A percentile compares a stretch with the other conserved stretches of the same genome.
Conservation (phyloP, 1,140 invertebrate genomes). For the Pissodes strobi region DNA sequence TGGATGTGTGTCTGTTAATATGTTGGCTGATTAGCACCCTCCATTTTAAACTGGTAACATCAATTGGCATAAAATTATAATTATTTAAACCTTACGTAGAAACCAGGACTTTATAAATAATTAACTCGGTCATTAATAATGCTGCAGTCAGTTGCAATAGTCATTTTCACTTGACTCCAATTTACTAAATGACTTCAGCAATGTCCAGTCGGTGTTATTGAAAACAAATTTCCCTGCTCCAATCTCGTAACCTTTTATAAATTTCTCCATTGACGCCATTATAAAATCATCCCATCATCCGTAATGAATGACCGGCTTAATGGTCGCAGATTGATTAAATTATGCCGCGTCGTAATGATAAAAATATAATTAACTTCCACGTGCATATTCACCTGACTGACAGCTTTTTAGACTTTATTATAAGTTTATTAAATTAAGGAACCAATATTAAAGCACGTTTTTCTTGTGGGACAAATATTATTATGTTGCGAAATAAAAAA, state of each 20-base stretch:
- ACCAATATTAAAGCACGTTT: not conserved
- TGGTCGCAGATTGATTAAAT: conserved; percentile 15
- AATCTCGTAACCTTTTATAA: not conserved
- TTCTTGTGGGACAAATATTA: not conserved
- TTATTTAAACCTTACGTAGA: no score
- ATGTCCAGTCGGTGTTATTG: conserved; percentile 2
- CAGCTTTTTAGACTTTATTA: not conserved
- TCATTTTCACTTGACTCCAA: not conserved
- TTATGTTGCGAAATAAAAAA: not conserved
- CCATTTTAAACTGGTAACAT: no score
- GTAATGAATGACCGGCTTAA: conserved; percentile 17
- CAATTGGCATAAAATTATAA: no score
- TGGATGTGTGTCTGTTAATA: no score
- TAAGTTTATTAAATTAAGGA: conserved; percentile 6
- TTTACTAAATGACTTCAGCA: not conserved
- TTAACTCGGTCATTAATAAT: no score
- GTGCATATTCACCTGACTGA: not conserved
- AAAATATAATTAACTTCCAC: conserved; percentile 8
- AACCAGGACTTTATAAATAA: no score
- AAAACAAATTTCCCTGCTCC: conserved; percentile 6
- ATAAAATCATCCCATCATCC: not conserved
- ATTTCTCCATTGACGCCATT: conserved; percentile 14
- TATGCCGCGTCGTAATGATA: conserved; percentile 1
- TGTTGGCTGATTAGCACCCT: no score
- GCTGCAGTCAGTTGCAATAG: no score